Evolutionary conservation across 2,888 invertebrate species (phyloP).

Genomic region (Disparrhopalites patrizii): DNA sequence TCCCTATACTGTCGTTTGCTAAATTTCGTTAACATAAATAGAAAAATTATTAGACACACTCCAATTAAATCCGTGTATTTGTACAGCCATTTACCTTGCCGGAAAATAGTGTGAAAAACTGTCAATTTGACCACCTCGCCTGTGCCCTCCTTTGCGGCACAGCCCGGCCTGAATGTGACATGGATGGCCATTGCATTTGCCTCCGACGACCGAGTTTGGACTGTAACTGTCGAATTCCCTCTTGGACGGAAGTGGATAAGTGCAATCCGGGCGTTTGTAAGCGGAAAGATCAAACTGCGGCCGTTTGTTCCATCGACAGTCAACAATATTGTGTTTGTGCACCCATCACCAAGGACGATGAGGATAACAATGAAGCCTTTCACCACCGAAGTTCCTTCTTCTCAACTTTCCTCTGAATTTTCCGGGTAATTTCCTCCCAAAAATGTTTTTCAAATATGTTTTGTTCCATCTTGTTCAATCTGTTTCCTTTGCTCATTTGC

Average conservation of each 20-base stretch:
- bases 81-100: neutral
- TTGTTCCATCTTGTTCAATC: too few species aligned
- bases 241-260: neutral
- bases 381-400: too few species aligned
- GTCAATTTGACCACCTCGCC: slow-evolving; percentile 1
- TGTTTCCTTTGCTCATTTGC: too few species aligned
- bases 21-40: too few species aligned
- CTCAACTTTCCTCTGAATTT: too few species aligned
- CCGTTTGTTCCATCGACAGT: neutral
- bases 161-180: slow-evolving; percentile 4
- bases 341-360: too few species aligned
- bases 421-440: too few species aligned
- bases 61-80: too few species aligned
- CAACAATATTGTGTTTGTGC: slow-evolving; percentile 21
- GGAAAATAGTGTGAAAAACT: neutral
- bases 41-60: too few species aligned
- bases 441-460: too few species aligned
- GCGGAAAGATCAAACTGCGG: neutral
- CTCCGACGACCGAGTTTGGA: neutral
- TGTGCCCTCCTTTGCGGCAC: slow-evolving; percentile 10
- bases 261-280: neutral
- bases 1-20: too few species aligned
- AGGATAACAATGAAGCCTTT: too few species aligned
- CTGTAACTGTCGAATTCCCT: neutral
- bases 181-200: slow-evolving; percentile 14